Evolutionary conservation across 1,140 invertebrate species (phyloP), one percentile per base, ranked within the genome.

Genomic region (Zaprionus inermis): DNA sequence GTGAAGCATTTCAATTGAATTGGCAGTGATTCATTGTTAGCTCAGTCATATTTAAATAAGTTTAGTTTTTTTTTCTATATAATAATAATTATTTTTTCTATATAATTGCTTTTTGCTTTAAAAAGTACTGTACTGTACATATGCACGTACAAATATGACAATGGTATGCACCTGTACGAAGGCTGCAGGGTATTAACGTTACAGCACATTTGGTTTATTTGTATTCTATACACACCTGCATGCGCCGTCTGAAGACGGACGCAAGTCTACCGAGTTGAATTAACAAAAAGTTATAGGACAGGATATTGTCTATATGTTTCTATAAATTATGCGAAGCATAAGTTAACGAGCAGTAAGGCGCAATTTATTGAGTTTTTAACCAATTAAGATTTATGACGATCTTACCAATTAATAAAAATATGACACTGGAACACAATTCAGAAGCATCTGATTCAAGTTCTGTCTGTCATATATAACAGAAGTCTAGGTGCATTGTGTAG

Each of bases 241-340:
- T 22, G 38, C 10, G 69, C 79, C 82, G 88, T 83, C 82, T 86
- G 83, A 88, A 54, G 82, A 75, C 78, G 58, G 41, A 65, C 22
- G n/a, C 12, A 22, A 54, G 28, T 46, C 20, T n/a, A 49, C 11
- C 5, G 12, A 30, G 51, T 32, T 49, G 44, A 49, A 49, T 49
- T 22, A 49, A 49, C 22, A 49, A 49, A 49, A 20, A 49, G 18
- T 3, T 22, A 20, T 3, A 24, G 4, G 16, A 3, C 18, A 49
- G 12, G 11, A 11, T 49, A 12, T 44, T 9, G 38, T 6, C 5
- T 49, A 49, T 49, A 44, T 44, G 38, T 16, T 10, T 49, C 12
- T 49, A 49, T 49, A 12, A 49, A 11, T 49, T 22, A 49, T 49
- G 18, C 44, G n/a, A 12, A 12, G 4, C 44, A 49, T 3, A 10